phyloP scores from a whole-genome alignment of 2,888 invertebrate genomes.

The Xiphydria camelus region DNA sequence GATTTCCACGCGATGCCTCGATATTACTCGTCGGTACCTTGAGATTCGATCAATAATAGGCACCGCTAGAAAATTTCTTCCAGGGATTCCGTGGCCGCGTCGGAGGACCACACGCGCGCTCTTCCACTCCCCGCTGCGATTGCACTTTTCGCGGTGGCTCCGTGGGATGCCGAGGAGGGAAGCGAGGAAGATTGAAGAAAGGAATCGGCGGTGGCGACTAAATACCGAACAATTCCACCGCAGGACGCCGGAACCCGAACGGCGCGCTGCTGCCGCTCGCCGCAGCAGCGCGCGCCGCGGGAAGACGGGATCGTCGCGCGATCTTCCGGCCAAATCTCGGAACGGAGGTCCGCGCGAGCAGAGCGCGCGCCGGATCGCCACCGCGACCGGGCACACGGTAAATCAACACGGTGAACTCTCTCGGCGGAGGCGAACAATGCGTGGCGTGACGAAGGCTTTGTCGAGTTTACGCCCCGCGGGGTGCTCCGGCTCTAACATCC shows the following conservation, averaged over 20 bases:
- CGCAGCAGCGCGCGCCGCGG: too few species aligned
- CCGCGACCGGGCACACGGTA: constrained; percentile 25
- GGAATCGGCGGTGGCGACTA: constrained; percentile 12
- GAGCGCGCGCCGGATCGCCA: constrained; percentile 47
- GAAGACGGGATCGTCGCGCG: constrained; percentile 17
- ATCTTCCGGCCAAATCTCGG: constrained; percentile 39
- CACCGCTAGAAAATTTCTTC: too few species aligned
- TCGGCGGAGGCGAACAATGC: constrained; percentile 52
- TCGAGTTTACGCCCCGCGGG: constrained; percentile 55
- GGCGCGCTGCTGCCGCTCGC: too few species aligned
- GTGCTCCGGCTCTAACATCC: constrained; percentile 42
- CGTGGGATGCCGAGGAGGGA: too few species aligned
- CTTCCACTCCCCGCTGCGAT: constrained; percentile 9
- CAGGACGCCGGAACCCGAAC: constrained; percentile 16
- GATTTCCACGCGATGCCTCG: too few species aligned
- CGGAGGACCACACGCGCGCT: too few species aligned
- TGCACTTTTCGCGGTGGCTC: constrained; percentile 14
- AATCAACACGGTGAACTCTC: constrained; percentile 48
- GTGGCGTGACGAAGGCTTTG: constrained; percentile 54
- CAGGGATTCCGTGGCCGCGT: too few species aligned
- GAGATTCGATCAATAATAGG: too few species aligned
- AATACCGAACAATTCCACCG: constrained; percentile 27
- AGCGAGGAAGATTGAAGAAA: too few species aligned
- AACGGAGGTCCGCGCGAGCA: too few species aligned
- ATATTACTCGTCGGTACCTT: too few species aligned